These are phyloP conservation scores for Eremophila alpestris DNA, from an alignment of 2,797 vertebrate species.

Conservation along the genomic window DNA sequence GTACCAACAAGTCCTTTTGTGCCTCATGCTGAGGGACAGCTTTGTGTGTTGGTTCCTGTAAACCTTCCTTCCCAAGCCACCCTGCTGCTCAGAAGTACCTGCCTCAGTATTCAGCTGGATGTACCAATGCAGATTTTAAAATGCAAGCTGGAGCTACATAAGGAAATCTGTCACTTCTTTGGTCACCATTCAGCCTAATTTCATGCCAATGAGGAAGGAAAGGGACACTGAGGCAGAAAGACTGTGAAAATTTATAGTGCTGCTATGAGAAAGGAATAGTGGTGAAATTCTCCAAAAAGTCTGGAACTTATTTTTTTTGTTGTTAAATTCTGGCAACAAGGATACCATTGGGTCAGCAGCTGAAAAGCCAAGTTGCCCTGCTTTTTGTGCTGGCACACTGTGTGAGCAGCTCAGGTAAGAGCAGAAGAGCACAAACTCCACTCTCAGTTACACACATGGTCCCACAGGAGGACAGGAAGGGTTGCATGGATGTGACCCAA, in stretches of 20 bases:
- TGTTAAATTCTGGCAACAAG: not conserved
- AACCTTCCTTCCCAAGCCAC: not conserved
- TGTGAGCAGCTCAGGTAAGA: not conserved
- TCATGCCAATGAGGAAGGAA: not conserved
- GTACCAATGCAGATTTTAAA: not conserved
- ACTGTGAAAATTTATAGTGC: not conserved
- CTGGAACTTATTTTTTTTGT: not conserved
- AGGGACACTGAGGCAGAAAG: conserved; percentile 4
- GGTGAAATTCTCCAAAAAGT: not conserved
- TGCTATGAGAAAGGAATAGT: not conserved
- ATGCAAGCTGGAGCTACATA: not conserved
- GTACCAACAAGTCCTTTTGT: not conserved
- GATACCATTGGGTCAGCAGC: not conserved
- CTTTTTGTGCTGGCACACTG: not conserved
- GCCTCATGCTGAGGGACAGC: not conserved
- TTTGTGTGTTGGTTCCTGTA: not conserved
- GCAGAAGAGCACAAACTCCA: not conserved
- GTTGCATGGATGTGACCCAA: not conserved
- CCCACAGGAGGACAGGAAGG: not conserved
- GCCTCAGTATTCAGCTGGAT: not conserved
- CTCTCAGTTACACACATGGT: not conserved
- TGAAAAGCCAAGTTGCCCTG: conserved; percentile 17
- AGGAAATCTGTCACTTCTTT: not conserved
- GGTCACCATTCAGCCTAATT: not conserved
- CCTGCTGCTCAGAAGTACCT: not conserved